Conservation (phyloP, 2,797 vertebrate genomes). For the Decapterus maruadsi region DNA sequence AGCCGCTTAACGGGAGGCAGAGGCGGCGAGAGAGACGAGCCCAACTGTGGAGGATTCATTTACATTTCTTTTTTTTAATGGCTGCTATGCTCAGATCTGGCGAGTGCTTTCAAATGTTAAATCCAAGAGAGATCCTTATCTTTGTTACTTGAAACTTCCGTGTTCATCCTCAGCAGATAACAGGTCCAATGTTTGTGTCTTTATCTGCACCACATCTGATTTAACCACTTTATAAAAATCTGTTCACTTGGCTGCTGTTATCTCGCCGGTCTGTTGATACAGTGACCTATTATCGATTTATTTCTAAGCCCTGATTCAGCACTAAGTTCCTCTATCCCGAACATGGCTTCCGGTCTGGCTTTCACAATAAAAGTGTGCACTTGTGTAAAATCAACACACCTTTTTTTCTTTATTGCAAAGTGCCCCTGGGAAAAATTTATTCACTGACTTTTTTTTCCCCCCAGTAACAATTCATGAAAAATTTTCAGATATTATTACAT, state of each 20-base stretch:
- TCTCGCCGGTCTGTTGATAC: background rate
- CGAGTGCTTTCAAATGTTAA: background rate
- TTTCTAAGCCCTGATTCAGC: background rate
- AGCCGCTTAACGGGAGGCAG: background rate
- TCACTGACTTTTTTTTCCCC: no score
- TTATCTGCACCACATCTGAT: background rate
- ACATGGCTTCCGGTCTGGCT: slow-evolving; percentile 4
- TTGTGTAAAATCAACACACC: no score
- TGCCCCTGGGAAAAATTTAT: background rate
- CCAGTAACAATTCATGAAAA: background rate
- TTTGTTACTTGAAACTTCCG: background rate
- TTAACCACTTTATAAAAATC: background rate
- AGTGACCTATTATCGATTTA: background rate
- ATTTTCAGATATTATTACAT: background rate
- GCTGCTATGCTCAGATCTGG: slow-evolving; percentile 4
- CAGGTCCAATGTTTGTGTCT: background rate
- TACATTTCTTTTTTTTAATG: background rate
- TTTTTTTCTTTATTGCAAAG: background rate
- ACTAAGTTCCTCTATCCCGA: background rate
- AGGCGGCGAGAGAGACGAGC: background rate
- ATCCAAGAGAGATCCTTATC: background rate
- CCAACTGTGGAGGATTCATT: background rate
- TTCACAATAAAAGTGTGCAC: slow-evolving; percentile 27
- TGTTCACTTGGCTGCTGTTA: background rate
- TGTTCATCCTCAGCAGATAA: background rate